These are phyloP conservation scores for Lagopus leucura DNA, from an alignment of 2,113 vertebrate genomes.

Conservation along the genomic window DNA sequence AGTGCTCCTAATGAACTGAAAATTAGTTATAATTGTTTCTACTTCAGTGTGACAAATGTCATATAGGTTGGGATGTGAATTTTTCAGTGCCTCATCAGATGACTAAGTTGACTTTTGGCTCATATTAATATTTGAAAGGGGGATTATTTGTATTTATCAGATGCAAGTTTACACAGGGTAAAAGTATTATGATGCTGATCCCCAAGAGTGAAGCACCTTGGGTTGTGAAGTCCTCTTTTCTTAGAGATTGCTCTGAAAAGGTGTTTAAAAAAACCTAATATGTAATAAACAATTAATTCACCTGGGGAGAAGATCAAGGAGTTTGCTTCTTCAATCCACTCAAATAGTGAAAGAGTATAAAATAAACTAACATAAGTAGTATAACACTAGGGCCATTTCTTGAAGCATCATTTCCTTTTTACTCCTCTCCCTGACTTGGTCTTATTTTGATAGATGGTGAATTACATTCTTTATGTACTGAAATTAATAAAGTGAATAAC, in stretches of 20 bases:
- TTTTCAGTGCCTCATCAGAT: conserved; percentile 43
- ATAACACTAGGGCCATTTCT: neutral
- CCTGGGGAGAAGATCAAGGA: neutral
- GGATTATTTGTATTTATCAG: neutral
- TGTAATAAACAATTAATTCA: neutral
- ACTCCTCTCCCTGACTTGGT: neutral
- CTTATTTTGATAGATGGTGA: neutral
- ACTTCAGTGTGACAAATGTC: conserved; percentile 83
- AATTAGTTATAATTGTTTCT: conserved; percentile 85
- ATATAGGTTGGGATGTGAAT: conserved; percentile 71
- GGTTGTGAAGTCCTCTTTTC: neutral
- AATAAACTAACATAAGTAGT: neutral
- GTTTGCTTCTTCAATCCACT: neutral
- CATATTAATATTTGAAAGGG: neutral
- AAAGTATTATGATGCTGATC: too few species aligned
- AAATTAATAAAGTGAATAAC: neutral
- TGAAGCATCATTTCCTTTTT: neutral
- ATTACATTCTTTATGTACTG: neutral
- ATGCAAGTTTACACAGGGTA: neutral
- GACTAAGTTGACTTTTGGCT: conserved; percentile 22
- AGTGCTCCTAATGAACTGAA: conserved; percentile 84
- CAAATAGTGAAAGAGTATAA: neutral
- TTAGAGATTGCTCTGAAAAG: neutral
- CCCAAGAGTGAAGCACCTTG: neutral
- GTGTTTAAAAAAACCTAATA: neutral